Conservation (phyloP, 2,797 vertebrate genomes). For the Tinamus major region DNA sequence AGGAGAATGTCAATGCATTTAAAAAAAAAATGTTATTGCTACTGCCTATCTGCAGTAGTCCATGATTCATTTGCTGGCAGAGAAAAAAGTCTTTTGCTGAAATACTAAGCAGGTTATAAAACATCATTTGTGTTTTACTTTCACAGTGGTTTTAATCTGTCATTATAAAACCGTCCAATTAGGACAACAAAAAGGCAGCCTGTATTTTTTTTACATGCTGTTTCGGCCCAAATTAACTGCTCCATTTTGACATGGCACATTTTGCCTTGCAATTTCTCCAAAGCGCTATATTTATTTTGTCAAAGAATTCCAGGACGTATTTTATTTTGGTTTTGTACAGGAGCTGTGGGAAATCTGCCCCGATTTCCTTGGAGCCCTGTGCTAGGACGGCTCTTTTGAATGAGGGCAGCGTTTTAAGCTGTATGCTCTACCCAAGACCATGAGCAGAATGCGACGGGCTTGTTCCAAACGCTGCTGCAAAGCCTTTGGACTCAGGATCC, state of each 20-base stretch:
- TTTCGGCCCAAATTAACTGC: conserved; percentile 47
- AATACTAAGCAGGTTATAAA: conserved; percentile 62
- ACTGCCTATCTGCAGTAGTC: background rate
- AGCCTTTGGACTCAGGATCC: background rate
- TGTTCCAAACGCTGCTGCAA: background rate
- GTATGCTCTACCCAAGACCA: accelerated
- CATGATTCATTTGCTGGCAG: conserved; percentile 43
- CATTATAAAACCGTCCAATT: conserved; percentile 68
- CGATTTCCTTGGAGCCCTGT: background rate
- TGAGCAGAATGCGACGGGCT: background rate
- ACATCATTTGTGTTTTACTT: conserved; percentile 44
- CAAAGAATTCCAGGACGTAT: background rate
- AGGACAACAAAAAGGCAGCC: conserved; percentile 48
- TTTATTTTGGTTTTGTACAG: conserved; percentile 38
- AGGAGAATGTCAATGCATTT: background rate
- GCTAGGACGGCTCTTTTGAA: background rate
- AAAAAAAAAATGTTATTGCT: conserved; percentile 17
- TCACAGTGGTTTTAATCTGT: conserved; percentile 49
- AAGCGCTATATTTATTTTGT: conserved; percentile 10
- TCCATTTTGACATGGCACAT: conserved; percentile 15
- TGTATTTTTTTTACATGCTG: conserved; percentile 33
- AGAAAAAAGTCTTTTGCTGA: conserved; percentile 48
- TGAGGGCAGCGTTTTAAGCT: background rate
- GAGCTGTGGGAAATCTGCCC: background rate
- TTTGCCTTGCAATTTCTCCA: background rate